Base-by-base conservation (phyloP, 2,888 invertebrate genomes). In the Alloplasta piceator region DNA sequence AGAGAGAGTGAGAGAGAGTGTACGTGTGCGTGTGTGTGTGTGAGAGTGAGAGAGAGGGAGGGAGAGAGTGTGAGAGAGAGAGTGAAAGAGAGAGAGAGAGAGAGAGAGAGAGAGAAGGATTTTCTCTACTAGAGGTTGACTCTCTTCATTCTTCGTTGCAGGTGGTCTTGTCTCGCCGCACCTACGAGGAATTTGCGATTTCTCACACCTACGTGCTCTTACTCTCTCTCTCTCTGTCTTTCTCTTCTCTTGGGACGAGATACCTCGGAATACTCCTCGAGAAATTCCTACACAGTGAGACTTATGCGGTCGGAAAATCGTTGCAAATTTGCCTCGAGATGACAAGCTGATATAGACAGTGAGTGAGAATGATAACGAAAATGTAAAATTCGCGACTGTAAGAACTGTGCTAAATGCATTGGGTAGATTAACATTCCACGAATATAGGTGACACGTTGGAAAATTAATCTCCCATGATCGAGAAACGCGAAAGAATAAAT, bases 101-200 rank as follows among this genome's bases (percentile, higher is more conserved):
- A 63, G 41, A 58, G 56, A 64, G 83, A 63, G 75, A 70, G 68
- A 66, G 50, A 73, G 41, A 58, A 26, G 78, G 61, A 73, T 73
- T 73, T 64, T 71, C 72, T 70, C 68, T 77, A 58, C 60, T 79
- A 76, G 84, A 85, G 82, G 81, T 63, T 78, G 78, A 63, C 82
- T 81, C 77, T 84, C 81, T 83, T 64, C 72, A n/a, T 76, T 66
- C 80, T 26, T 74, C 86, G 80, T 83, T 84, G 86, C 74, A 74
- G 82, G 81, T 84, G 85, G 68, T 84, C 82, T 82, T 84, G 78
- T 83, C 85, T 84, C 83, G 81, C 82, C 84, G 84, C 86, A 87
- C 87, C 89, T 88, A 88, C 87, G 86, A 87, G 90, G 89, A 90
- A 90, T 90, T 90, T 87, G 88, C 85, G 89, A 90, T 90, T 90